Conservation (phyloP, 2,113 vertebrate genomes). For the Mesocricetus auratus region DNA sequence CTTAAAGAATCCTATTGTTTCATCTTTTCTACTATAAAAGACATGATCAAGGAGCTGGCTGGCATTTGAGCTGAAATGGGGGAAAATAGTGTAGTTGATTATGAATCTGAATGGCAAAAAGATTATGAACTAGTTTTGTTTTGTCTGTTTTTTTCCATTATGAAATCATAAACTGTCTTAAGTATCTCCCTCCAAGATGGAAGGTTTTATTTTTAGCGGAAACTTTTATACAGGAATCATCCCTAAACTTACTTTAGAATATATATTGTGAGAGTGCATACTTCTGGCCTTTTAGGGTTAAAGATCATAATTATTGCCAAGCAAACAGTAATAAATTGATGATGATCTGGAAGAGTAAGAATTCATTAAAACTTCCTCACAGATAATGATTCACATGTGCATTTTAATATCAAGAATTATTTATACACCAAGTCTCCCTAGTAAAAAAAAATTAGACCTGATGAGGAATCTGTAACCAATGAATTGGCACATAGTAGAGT, state of each 20-base stretch:
- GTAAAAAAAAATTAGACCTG: background rate
- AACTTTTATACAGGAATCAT: background rate
- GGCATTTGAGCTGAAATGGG: background rate
- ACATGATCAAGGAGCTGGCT: background rate
- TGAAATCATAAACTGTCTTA: background rate
- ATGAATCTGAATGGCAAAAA: slow-evolving; percentile 2
- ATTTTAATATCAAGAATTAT: background rate
- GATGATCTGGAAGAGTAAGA: background rate
- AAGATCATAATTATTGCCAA: background rate
- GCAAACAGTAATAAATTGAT: background rate
- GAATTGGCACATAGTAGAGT: background rate
- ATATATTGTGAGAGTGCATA: background rate
- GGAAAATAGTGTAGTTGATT: background rate
- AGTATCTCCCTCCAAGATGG: accelerated
- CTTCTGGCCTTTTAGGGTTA: background rate
- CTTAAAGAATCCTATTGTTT: background rate
- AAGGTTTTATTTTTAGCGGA: background rate
- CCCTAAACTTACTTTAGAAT: background rate
- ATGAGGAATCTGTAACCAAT: background rate
- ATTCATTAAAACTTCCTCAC: background rate
- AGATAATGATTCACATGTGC: background rate
- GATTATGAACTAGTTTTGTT: background rate
- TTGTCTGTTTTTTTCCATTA: background rate
- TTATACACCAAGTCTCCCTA: background rate
- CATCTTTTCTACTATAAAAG: background rate